phyloP scores from a whole-genome alignment of 2,888 invertebrate species.

The Dicroscelio sp. region DNA sequence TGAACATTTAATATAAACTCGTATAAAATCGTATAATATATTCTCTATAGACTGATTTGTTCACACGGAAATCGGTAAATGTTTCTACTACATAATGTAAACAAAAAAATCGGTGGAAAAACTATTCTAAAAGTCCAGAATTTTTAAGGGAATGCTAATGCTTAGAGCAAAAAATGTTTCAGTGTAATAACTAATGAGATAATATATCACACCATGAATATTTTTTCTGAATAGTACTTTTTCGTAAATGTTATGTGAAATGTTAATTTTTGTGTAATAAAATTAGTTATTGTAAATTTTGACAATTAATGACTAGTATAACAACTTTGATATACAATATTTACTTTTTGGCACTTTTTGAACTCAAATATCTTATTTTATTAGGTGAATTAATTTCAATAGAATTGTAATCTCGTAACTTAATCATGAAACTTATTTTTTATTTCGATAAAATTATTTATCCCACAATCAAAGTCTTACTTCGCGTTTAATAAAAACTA shows the following conservation, averaged over 20 bases:
- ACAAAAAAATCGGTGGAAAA: neutral
- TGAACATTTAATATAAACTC: conserved; percentile 34
- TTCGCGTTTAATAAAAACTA: conserved; percentile 64
- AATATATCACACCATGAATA: neutral
- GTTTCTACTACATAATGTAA: neutral
- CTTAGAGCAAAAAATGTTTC: neutral
- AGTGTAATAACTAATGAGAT: neutral
- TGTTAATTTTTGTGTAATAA: too few relatives aligned
- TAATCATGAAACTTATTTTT: too few relatives aligned
- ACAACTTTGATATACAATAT: too few relatives aligned
- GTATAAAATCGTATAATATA: conserved; percentile 26
- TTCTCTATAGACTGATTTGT: neutral
- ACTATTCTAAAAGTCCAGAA: neutral
- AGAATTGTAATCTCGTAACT: neutral
- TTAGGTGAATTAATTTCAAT: neutral
- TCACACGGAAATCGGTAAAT: conserved; percentile 13
- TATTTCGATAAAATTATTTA: conserved; percentile 30
- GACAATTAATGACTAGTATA: too few relatives aligned
- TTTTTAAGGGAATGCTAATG: conserved; percentile 31
- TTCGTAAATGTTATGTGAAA: too few relatives aligned
- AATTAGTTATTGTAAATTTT: too few relatives aligned
- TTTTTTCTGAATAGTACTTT: too few relatives aligned
- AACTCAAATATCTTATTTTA: too few relatives aligned
- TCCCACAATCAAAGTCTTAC: conserved; percentile 36
- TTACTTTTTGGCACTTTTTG: too few relatives aligned